Evolutionary conservation across 1,140 invertebrate species (phyloP).

Genomic region (Drosophila kanapiae): DNA sequence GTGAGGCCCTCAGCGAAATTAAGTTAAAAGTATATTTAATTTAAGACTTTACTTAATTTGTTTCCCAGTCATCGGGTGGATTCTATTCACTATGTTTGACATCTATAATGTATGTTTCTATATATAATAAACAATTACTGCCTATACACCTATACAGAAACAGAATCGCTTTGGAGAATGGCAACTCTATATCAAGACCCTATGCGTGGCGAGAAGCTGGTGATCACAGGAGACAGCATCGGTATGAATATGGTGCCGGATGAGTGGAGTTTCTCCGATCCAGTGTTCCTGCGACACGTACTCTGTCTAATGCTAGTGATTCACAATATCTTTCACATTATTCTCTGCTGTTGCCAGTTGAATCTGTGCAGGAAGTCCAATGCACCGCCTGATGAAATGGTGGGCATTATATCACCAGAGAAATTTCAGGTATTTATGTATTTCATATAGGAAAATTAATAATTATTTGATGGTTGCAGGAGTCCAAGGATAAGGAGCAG

Average conservation of each 20-base stretch:
- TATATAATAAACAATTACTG: not conserved
- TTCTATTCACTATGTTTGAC: not conserved
- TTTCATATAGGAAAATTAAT: not conserved
- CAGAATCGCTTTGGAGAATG: constrained; percentile 3
- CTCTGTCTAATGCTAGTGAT: constrained; percentile 30
- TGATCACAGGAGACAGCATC: constrained; percentile 8
- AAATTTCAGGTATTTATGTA: constrained; percentile 3
- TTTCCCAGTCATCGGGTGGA: not conserved
- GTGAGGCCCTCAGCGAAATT: no score
- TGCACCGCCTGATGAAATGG: constrained; percentile 7
- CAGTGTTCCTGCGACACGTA: constrained; percentile 49
- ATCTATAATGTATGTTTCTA: not conserved
- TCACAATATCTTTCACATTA: constrained; percentile 27
- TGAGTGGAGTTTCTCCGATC: constrained; percentile 7
- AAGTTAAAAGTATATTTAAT: no score
- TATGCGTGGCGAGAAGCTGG: constrained; percentile 12
- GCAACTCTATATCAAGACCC: constrained; percentile 53
- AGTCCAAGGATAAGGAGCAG: constrained; percentile 28
- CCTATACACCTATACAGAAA: not conserved
- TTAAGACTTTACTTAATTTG: not conserved
- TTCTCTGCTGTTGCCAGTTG: constrained; percentile 53
- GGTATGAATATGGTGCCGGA: constrained; percentile 14
- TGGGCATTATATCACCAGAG: not conserved
- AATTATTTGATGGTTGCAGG: not conserved
- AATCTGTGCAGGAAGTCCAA: not conserved